Evolutionary conservation across 2,113 vertebrate species (phyloP), one percentile per base, ranked within the genome.

Genomic region (Delphinapterus leucas): DNA sequence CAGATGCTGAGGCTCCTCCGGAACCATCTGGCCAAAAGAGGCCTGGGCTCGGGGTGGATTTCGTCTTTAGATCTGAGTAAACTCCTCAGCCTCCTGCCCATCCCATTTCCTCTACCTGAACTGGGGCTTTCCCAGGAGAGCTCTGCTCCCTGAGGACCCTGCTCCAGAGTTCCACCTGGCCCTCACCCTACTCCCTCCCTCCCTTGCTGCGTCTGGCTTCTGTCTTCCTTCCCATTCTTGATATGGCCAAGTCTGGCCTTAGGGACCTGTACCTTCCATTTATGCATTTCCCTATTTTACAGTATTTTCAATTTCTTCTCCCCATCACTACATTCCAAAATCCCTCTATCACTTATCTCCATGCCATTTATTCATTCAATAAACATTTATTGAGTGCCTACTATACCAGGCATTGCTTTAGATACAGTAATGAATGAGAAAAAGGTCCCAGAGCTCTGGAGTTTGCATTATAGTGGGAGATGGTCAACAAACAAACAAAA

Each of bases 21-120:
- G 98, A 98, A 98, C 98, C 99, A 99, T 98, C 98, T 98, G 97
- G 88, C 97, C 98, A 97, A 93, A 92, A 0, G 86, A 96, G 98
- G 97, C 97, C 97, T 18, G n/a, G 77, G 2, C 79, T 95, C 21
- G 76, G 96, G 96, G 61, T 44, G 14, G 88, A 70, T 74, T 17
- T 88, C 97, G 73, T 94, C 80, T 74, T 92, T 90, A 93, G 65
- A 58, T 92, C 84, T 85, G 65, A 60, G 79, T 89, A 85, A 92
- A 63, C 82, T 58, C 26, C 60, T 86, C 2, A 1, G 60, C 53
- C 49, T 63, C 21, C 20, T 88, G 92, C 70, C 84, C 25, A 55
- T 33, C 33, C n/a, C 33, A 21, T 70, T 90, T 92, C 89, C 44
- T 94, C 79, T 63, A 11, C 36, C 44, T 93, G 79, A 83, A 71